These are phyloP conservation scores for Neolamprologus hecqui DNA, from an alignment of 2,113 vertebrate genomes.

Conservation along the genomic window DNA sequence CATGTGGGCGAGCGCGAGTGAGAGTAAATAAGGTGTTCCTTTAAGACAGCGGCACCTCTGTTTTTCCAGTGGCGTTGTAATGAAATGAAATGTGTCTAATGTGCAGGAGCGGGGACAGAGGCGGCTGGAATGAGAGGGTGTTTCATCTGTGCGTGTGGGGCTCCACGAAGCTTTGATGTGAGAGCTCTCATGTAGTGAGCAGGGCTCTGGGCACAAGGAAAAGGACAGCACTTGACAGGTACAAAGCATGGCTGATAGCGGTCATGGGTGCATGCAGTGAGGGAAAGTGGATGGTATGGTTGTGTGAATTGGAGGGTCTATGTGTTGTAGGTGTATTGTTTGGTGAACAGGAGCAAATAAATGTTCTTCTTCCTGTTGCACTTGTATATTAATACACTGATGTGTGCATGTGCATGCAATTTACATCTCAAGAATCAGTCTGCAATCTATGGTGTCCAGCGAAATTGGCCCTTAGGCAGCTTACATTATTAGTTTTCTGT, in stretches of 20 bases:
- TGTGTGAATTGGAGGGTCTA: slow-evolving; percentile 39
- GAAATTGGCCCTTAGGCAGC: not conserved
- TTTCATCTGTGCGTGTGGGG: slow-evolving; percentile 71
- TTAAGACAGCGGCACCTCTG: slow-evolving; percentile 62
- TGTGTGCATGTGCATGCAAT: not conserved
- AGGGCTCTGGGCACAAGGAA: slow-evolving; percentile 63
- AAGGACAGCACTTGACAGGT: slow-evolving; percentile 75
- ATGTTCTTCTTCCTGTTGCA: not conserved
- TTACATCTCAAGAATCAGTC: not conserved
- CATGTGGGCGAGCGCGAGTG: not conserved
- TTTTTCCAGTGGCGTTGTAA: slow-evolving; percentile 57
- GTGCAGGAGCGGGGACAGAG: slow-evolving; percentile 53
- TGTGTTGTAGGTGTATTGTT: not conserved
- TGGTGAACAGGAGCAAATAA: slow-evolving; percentile 7
- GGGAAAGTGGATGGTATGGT: slow-evolving; percentile 36
- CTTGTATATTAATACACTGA: slow-evolving; percentile 2
- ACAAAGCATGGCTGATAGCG: slow-evolving; percentile 70
- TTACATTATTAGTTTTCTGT: slow-evolving; percentile 18
- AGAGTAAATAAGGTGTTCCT: slow-evolving; percentile 62
- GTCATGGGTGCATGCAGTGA: slow-evolving; percentile 57
- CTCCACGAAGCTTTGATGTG: slow-evolving; percentile 72
- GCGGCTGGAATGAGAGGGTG: slow-evolving; percentile 59
- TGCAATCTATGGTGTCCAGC: not conserved
- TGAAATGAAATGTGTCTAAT: slow-evolving; percentile 73
- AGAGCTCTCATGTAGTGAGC: slow-evolving; percentile 65